These are phyloP conservation scores for Anticlea derivata DNA, from an alignment of 2,888 invertebrate species.

Conservation along the genomic window DNA sequence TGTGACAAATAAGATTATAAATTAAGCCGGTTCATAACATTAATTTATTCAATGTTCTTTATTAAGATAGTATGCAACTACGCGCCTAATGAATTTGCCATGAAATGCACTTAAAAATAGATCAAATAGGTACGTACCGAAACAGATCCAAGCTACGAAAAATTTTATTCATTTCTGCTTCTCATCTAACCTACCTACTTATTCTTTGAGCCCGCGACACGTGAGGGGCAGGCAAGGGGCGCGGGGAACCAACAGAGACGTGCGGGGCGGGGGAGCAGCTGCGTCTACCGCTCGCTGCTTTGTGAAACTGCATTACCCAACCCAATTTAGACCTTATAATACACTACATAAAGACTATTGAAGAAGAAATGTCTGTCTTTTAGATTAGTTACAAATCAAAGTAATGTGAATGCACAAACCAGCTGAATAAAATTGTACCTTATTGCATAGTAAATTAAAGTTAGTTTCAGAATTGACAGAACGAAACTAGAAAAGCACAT, in stretches of 20 bases:
- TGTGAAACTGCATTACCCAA: conserved; percentile 60
- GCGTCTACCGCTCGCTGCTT: conserved; percentile 75
- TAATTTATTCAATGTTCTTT: no score
- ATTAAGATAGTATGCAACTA: no score
- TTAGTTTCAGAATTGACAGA: no score
- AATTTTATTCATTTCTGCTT: background rate
- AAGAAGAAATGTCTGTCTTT: conserved; percentile 2
- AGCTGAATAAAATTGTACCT: no score
- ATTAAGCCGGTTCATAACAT: no score
- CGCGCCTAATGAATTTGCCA: no score
- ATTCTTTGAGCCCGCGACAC: conserved; percentile 70
- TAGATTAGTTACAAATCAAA: conserved; percentile 12
- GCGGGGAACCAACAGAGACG: conserved; percentile 46
- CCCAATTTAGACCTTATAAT: conserved; percentile 36
- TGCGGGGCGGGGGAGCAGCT: conserved; percentile 65
- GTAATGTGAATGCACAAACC: background rate
- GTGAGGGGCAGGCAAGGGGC: conserved; percentile 61
- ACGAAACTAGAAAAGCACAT: no score
- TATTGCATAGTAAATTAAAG: no score
- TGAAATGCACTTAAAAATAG: no score
- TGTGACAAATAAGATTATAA: no score
- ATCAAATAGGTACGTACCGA: no score
- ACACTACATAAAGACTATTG: background rate
- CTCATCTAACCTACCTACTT: conserved; percentile 20
- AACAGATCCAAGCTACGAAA: background rate